Evolutionary conservation across 1,140 invertebrate genomes (phyloP).

Genomic region (Pectinophora gossypiella): DNA sequence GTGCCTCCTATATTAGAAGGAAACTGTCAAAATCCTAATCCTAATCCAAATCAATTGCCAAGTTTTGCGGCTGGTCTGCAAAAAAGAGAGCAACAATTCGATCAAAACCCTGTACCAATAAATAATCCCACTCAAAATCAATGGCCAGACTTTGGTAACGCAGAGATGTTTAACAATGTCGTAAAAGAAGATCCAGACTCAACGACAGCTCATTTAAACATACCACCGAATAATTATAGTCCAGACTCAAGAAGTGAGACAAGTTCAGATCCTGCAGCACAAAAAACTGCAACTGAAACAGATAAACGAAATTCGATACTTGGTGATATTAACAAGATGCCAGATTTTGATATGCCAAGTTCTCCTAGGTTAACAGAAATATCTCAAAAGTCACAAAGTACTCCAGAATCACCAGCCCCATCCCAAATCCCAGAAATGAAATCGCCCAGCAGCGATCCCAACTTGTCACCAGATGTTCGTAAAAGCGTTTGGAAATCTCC

Average conservation of each 20-base stretch:
- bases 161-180: conserved; percentile 68
- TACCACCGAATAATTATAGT: conserved; percentile 67
- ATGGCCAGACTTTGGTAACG: conserved; percentile 73
- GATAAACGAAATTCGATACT: conserved; percentile 45
- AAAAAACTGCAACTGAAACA: conserved; percentile 39
- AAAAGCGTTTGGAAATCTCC: conserved; percentile 69
- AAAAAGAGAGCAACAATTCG: conserved; percentile 51
- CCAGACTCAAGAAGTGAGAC: conserved; percentile 66
- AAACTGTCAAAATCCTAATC: conserved; percentile 52
- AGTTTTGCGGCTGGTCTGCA: conserved; percentile 60
- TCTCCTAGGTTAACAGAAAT: conserved; percentile 64
- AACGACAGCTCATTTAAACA: conserved; percentile 76
- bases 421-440: conserved; percentile 52
- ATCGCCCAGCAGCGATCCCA: conserved; percentile 56
- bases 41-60: conserved; percentile 49
- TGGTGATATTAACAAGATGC: conserved; percentile 49
- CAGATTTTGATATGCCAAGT: conserved; percentile 62
- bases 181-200: conserved; percentile 81
- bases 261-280: conserved; percentile 41
- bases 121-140: conserved; percentile 49
- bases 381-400: conserved; percentile 55
- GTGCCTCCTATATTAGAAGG: conserved; percentile 47
- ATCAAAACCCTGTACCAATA: conserved; percentile 35
- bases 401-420: conserved; percentile 50
- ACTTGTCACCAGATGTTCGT: conserved; percentile 30